Base-by-base conservation (phyloP, 2,888 invertebrate genomes). In the Epinotia nisella region DNA sequence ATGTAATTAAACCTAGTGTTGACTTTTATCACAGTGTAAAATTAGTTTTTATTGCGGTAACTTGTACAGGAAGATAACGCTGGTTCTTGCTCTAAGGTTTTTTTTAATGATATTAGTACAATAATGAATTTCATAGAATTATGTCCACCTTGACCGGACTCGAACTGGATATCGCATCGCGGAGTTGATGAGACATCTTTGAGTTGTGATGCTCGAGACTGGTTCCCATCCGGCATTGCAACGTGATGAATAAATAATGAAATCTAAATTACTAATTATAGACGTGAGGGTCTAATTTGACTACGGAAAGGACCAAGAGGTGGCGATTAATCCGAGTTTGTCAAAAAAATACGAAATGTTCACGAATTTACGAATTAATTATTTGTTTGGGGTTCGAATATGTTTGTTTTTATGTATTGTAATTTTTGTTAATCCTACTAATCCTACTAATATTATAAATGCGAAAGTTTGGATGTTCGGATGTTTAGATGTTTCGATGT, bases 1-100 rank as follows among this genome's bases (percentile, higher is more conserved):
- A 86, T 82, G 79, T 82, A 82, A 87, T 84, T 83, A 80, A 82
- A 76, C 76, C 82, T 87, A 86, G 87, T 88, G 86, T 89, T 78
- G 66, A 76, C 73, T 80, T 83, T 83, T 64, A 77, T 78, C 77
- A 71, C 72, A 65, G 65, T 74, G 72, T 76, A 76, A 78, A 80
- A 75, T 79, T 79, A 77, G 71, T 76, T 79, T 78, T 79, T 77
- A 78, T 77, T 80, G 71, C 79, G 58, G 74, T 53, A 74, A 78
- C 78, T 78, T 77, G 62, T 68, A 72, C 59, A 51, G 53, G 21
- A 9, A 68, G 68, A 72, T 72, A 68, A 56, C 55, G 61, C 29
- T 45, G 19, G 29, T 55, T 66, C 29, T 45, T n/a, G n/a, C n/a
- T 45, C 29, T 29, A 29, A 5, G 29, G 7, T n/a, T 35, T 35